Evolutionary conservation across 2,113 vertebrate species (phyloP).

Genomic region (Athene noctua): DNA sequence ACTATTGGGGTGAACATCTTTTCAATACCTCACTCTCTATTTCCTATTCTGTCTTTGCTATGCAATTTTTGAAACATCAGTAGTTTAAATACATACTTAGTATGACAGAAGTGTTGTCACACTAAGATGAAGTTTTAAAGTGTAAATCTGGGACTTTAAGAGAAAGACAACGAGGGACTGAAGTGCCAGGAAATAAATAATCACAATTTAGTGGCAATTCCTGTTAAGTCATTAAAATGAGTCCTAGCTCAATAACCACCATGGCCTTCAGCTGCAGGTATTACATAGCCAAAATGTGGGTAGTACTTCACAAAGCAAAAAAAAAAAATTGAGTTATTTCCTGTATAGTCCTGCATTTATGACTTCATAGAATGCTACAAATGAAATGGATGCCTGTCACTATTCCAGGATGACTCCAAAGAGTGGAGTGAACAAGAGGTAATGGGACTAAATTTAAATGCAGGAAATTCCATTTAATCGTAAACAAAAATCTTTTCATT

Average conservation of each 20-base stretch:
- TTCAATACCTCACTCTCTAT: background rate
- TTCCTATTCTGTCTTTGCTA: background rate
- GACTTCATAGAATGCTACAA: background rate
- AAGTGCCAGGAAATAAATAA: background rate
- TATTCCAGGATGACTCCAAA: background rate
- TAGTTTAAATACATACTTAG: background rate
- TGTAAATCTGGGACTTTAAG: background rate
- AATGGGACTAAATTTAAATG: background rate
- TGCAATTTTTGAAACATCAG: background rate
- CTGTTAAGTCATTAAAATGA: background rate
- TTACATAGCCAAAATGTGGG: background rate
- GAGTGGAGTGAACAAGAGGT: background rate
- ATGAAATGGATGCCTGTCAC: background rate
- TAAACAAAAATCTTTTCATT: background rate
- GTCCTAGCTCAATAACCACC: background rate
- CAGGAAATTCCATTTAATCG: background rate
- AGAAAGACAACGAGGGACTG: background rate
- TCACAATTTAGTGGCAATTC: background rate
- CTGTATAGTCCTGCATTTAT: background rate
- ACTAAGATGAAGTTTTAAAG: background rate
- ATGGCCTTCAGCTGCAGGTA: background rate
- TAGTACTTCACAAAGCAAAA: background rate
- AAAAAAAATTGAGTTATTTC: background rate
- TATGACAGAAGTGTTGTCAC: fast-evolving
- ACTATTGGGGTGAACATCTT: background rate